Percentiles rank a stretch among this genome's conserved stretches.
Conservation (phyloP, 2,797 vertebrate genomes). For the Aselliscus stoliczkanus region DNA sequence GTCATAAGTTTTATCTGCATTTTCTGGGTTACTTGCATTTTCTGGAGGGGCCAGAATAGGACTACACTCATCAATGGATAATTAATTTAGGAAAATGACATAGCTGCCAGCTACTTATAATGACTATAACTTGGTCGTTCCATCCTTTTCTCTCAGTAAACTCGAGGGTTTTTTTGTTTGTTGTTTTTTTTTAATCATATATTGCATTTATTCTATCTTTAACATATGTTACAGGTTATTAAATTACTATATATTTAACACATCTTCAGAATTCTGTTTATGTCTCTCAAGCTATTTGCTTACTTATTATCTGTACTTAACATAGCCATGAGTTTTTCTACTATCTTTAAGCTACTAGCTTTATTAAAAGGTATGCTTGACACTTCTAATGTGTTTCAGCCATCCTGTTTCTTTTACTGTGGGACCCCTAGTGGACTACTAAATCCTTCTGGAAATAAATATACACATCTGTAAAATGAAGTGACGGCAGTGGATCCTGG, state of each 20-base stretch:
- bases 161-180: neutral
- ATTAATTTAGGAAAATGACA: neutral
- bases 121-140: neutral
- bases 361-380: neutral
- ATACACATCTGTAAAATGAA: neutral
- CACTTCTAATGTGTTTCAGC: neutral
- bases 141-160: neutral
- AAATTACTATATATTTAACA: neutral
- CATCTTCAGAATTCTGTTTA: neutral
- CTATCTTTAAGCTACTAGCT: neutral
- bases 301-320: neutral
- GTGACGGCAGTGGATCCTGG: neutral
- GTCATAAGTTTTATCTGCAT: neutral
- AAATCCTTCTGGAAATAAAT: neutral
- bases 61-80: neutral
- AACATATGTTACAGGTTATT: neutral
- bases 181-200: too few species aligned
- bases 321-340: neutral
- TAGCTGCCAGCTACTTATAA: neutral
- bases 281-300: neutral
- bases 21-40: neutral
- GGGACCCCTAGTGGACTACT: neutral
- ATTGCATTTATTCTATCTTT: neutral
- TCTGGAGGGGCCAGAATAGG: neutral
- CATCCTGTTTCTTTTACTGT: neutral